phyloP scores from a whole-genome alignment of 2,113 vertebrate genomes.

The Syngnathus scovelli region DNA sequence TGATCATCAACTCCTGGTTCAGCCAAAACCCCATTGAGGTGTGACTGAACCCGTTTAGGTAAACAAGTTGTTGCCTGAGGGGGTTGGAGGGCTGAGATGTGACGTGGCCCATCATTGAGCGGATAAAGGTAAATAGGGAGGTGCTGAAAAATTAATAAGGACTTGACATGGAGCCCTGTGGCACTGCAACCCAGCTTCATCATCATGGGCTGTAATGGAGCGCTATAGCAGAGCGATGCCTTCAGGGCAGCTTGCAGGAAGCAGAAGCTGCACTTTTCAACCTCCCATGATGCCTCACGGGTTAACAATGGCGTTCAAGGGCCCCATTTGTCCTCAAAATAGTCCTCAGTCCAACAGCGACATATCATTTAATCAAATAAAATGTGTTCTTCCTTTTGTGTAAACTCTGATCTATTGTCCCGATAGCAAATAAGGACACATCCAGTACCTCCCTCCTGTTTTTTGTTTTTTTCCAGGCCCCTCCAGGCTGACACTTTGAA shows the following conservation, averaged over 20 bases:
- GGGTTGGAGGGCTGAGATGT: constrained; percentile 22
- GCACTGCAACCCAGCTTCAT: constrained; percentile 42
- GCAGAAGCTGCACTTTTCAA: constrained; percentile 32
- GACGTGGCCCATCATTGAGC: constrained; percentile 31
- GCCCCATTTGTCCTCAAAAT: constrained; percentile 45
- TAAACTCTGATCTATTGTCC: constrained; percentile 3
- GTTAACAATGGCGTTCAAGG: constrained; percentile 28
- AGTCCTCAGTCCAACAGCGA: constrained; percentile 28
- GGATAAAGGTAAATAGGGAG: constrained; percentile 46
- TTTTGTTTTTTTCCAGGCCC: neutral
- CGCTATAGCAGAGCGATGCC: constrained; percentile 28
- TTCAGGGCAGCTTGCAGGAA: constrained; percentile 39
- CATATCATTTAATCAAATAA: constrained; percentile 1
- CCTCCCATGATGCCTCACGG: constrained; percentile 46
- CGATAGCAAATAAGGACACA: constrained; percentile 15
- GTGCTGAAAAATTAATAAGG: constrained; percentile 62
- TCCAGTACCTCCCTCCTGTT: constrained; percentile 1
- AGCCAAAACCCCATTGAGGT: constrained; percentile 25
- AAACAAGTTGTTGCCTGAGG: constrained; percentile 26
- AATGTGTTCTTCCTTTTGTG: neutral
- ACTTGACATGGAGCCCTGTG: constrained; percentile 33
- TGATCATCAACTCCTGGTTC: neutral
- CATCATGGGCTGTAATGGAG: constrained; percentile 54
- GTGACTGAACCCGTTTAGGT: constrained; percentile 12
- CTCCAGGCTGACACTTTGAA: constrained; percentile 12